A percentile compares a stretch with the other conserved stretches of the same genome.
phyloP scores from a whole-genome alignment of 2,888 invertebrate species.

The Imbricaverruca yamaguchii region DNA sequence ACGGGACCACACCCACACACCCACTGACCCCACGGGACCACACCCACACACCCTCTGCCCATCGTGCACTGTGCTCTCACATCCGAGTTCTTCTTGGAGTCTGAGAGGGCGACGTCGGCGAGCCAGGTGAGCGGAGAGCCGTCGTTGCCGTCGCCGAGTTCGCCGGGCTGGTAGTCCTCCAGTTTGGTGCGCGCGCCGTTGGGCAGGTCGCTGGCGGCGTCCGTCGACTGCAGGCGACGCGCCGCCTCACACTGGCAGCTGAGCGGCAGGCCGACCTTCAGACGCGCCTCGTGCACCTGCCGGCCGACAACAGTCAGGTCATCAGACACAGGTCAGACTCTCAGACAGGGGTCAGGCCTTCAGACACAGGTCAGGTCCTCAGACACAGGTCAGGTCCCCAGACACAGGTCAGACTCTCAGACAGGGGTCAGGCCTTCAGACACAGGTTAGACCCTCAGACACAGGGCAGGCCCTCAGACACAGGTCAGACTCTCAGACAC shows the following conservation, averaged over 20 bases:
- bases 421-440: too few species aligned
- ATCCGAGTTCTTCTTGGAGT: constrained; percentile 39
- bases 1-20: too few species aligned
- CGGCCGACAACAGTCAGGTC: constrained; percentile 40
- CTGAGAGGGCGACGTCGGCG: constrained; percentile 58
- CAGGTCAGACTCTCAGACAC: too few species aligned
- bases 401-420: too few species aligned
- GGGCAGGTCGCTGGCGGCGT: constrained; percentile 38
- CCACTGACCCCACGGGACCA: too few species aligned
- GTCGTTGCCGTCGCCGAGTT: neutral
- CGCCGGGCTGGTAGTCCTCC: neutral
- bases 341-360: too few species aligned
- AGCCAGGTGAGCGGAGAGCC: constrained; percentile 55
- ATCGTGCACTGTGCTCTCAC: neutral
- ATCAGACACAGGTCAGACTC: too few species aligned
- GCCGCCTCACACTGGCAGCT: constrained; percentile 56
- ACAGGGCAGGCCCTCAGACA: too few species aligned
- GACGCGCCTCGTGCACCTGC: constrained; percentile 67
- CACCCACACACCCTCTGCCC: too few species aligned
- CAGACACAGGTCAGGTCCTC: too few species aligned
- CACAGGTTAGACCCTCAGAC: too few species aligned
- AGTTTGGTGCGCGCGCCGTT: constrained; percentile 6
- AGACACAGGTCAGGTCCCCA: too few species aligned
- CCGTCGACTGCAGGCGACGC: constrained; percentile 33
- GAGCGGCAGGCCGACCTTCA: constrained; percentile 69